Base-by-base conservation (phyloP, 2,113 vertebrate genomes). In the Recurvirostra avosetta region DNA sequence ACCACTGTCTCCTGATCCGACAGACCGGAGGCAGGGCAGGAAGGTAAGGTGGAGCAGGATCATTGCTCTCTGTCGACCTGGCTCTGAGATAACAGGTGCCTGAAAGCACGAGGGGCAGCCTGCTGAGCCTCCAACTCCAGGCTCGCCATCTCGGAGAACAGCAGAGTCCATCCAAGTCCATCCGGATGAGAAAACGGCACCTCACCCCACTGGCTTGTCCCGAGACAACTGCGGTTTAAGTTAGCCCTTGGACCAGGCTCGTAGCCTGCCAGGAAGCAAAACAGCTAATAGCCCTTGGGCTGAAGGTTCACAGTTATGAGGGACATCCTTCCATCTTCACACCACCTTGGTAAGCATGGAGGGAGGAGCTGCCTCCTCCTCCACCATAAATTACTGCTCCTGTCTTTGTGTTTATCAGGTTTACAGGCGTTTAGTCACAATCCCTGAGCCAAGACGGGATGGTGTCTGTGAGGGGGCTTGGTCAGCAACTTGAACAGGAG, bases 1-100 rank as follows among this genome's bases (percentile, higher is more conserved):
- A n/a, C 22, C 16, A 2, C n/a, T 2, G 0, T 13, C 36, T 62
- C 17, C 59, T 0, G 4, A 1, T 27, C 41, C 0, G 0, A 6
- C 30, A 0, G 1, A 2, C 74, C 0, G 9, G 29, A 40, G 56
- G 47, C n/a, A 9, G 81, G 56, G 47, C n/a, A 9, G 81, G 36
- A 26, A 6, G 50, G 15, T 50, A 13, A 55, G 47, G 49, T 41
- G 41, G 9, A 72, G n/a, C n/a, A 5, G 43, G 79, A 8, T 7
- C 63, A 3, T 0, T 2, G 68, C 68, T 52, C 59, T 16, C 1
- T 18, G 36, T 8, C 1, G 0, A 52, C 26, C 75, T 22, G 58
- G 29, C 92, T 50, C 52, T 2, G 21, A 6, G 52, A 3, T 18
- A 2, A 56, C 16, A 2, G n/a, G 6, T 38, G 41, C 25, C 87